Evolutionary conservation across 1,140 invertebrate genomes (phyloP).

Genomic region (Apis dorsata): DNA sequence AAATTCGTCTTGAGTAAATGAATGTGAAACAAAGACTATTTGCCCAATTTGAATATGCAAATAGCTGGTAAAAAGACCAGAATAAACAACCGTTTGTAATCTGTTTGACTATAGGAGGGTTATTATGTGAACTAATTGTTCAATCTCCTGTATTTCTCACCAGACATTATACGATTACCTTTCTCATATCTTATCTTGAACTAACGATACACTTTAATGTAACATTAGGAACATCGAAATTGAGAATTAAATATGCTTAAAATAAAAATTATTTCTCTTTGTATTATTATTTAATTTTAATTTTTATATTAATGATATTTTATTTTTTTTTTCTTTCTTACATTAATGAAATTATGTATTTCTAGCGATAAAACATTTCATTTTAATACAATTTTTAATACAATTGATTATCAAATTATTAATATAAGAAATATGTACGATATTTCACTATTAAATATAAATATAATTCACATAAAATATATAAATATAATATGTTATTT

Average conservation of each 20-base stretch:
- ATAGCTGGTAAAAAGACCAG: not conserved
- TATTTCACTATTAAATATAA: too few relatives aligned
- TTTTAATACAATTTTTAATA: too few relatives aligned
- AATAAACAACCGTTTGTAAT: not conserved
- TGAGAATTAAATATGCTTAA: not conserved
- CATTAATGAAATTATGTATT: not conserved
- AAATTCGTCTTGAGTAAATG: not conserved
- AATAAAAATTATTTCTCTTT: not conserved
- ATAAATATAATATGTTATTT: too few relatives aligned
- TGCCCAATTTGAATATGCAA: conserved; percentile 17
- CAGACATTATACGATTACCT: not conserved
- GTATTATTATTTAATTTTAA: not conserved
- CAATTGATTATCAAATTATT: too few relatives aligned
- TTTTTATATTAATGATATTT: not conserved
- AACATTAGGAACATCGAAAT: not conserved
- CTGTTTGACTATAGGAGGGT: not conserved
- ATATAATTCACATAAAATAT: too few relatives aligned
- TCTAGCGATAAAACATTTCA: not conserved
- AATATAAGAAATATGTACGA: too few relatives aligned
- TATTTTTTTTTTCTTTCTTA: not conserved
- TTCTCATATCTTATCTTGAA: not conserved
- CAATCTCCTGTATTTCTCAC: not conserved
- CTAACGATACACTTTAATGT: not conserved
- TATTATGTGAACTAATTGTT: conserved; percentile 5
- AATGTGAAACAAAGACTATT: conserved; percentile 6